A percentile compares a stretch with the other conserved stretches of the same genome.
These are phyloP conservation scores for Pocota personata DNA, from an alignment of 2,888 invertebrate genomes.

Conservation along the genomic window DNA sequence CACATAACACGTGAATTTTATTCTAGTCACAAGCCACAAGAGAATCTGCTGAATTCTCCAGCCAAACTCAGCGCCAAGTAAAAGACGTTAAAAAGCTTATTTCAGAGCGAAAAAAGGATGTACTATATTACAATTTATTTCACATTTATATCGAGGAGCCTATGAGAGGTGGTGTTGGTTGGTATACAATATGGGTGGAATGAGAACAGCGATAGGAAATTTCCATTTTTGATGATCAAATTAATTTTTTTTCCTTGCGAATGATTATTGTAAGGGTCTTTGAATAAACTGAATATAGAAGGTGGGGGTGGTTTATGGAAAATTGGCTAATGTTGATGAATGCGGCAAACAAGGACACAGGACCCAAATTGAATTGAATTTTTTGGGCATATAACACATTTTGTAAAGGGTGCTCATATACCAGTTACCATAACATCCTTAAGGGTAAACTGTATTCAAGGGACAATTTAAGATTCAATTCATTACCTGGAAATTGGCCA, in stretches of 20 bases:
- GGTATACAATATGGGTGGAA: background rate
- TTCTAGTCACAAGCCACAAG: constrained; percentile 6
- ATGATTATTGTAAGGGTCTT: constrained; percentile 42
- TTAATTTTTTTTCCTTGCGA: constrained; percentile 26
- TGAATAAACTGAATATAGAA: background rate
- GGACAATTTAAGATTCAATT: constrained; percentile 50
- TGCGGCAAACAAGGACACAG: constrained; percentile 40
- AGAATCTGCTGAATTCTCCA: constrained; percentile 34
- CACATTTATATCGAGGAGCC: constrained; percentile 46
- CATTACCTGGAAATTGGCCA: constrained; percentile 49
- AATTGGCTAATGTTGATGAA: constrained; percentile 55
- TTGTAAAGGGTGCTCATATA: constrained; percentile 14
- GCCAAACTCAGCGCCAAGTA: constrained; percentile 7
- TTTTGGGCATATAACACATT: constrained; percentile 31
- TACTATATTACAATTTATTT: constrained; percentile 64
- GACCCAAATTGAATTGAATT: constrained; percentile 47
- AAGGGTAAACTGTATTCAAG: constrained; percentile 32
- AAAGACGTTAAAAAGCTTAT: constrained; percentile 36
- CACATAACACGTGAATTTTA: background rate
- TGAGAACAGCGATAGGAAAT: constrained; percentile 69
- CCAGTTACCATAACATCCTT: constrained; percentile 7
- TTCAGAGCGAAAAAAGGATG: constrained; percentile 55
- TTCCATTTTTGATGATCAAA: constrained; percentile 77
- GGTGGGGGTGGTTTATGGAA: background rate
- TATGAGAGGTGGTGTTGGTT: constrained; percentile 1